Evolutionary conservation across 2,113 vertebrate species (phyloP).

Genomic region (Phyllostomus discolor): DNA sequence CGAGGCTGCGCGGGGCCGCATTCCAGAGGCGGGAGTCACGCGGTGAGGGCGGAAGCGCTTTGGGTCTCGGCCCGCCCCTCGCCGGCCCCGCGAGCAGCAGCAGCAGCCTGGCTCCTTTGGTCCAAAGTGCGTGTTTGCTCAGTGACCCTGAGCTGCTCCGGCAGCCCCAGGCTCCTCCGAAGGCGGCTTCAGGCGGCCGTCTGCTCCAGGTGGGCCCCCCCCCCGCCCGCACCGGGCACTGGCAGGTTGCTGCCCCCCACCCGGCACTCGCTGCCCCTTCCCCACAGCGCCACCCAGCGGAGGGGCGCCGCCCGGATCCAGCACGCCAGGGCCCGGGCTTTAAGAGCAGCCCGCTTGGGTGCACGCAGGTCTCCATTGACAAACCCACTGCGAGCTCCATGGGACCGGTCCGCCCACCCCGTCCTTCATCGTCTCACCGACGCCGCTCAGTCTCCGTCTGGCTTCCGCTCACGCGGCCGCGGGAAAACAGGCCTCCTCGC

Average conservation of each 20-base stretch:
- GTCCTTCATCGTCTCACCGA: neutral
- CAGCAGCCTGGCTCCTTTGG: neutral
- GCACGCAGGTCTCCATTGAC: fast-evolving
- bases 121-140: neutral
- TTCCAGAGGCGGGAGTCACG: neutral
- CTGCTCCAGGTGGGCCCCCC: too few species aligned
- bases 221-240: neutral
- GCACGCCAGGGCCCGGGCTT: neutral
- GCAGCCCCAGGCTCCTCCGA: fast-evolving
- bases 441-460: constrained; percentile 44
- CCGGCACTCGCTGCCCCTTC: neutral
- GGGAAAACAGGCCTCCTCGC: constrained; percentile 50
- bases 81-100: neutral
- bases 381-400: neutral
- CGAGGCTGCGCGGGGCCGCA: fast-evolving
- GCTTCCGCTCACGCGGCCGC: constrained; percentile 54
- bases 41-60: neutral
- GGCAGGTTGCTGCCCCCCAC: fast-evolving
- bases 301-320: neutral
- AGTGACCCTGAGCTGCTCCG: fast-evolving
- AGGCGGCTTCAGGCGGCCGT: neutral
- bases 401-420: neutral
- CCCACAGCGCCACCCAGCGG: neutral
- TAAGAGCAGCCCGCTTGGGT: too few species aligned
- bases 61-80: neutral